Percentiles rank a stretch among this genome's conserved stretches.
phyloP scores from a whole-genome alignment of 2,113 vertebrate species.

The Echinops telfairi region DNA sequence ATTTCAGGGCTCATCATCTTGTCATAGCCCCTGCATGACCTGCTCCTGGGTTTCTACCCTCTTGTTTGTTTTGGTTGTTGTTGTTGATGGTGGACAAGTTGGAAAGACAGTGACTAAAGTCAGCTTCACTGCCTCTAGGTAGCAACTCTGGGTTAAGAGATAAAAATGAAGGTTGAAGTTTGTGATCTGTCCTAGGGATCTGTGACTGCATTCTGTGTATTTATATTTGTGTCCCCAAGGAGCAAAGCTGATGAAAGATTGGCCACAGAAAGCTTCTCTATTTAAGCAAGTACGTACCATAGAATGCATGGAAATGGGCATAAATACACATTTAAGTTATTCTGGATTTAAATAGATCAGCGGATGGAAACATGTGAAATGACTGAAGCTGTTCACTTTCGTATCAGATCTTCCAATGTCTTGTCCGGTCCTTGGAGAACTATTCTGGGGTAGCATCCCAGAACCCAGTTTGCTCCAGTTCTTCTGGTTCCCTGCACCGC shows the following conservation, averaged over 20 bases:
- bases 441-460: background rate
- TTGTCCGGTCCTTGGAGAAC: too few relatives aligned
- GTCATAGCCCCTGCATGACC: background rate
- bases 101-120: background rate
- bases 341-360: background rate
- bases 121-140: background rate
- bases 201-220: background rate
- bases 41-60: background rate
- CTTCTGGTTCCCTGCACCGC: too few relatives aligned
- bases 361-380: background rate
- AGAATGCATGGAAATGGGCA: background rate
- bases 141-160: background rate
- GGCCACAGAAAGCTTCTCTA: background rate
- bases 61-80: background rate
- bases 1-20: too few relatives aligned
- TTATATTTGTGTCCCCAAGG: background rate
- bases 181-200: fast-evolving
- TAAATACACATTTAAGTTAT: background rate
- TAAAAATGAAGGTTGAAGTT: background rate
- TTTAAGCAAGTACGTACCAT: background rate
- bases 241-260: background rate
- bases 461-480: too few relatives aligned
- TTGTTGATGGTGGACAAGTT: background rate
- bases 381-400: background rate
- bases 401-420: background rate